Evolutionary conservation across 2,888 invertebrate species (phyloP).

Genomic region (Chrysotoxum bicinctum): DNA sequence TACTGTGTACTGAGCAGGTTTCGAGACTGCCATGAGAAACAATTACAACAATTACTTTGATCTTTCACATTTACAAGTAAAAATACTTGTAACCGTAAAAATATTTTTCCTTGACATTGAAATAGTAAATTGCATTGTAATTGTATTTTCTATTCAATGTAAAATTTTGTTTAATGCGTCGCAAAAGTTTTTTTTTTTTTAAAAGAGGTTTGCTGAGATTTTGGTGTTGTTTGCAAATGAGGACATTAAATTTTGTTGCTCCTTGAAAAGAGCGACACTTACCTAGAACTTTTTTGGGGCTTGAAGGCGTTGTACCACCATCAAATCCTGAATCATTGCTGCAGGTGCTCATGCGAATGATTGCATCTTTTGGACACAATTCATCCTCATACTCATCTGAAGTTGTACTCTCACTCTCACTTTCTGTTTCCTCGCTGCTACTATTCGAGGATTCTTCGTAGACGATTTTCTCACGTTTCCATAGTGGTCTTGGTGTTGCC

Average conservation of each 20-base stretch:
- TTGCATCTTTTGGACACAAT: constrained; percentile 74
- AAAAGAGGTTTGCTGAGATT: neutral
- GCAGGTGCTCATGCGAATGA: constrained; percentile 86
- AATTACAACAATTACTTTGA: constrained; percentile 32
- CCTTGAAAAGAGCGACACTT: constrained; percentile 74
- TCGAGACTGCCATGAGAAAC: neutral
- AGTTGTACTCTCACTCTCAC: constrained; percentile 80
- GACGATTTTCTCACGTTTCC: constrained; percentile 83
- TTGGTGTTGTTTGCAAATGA: constrained; percentile 50
- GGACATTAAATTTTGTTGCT: constrained; percentile 4
- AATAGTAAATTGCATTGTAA: constrained; percentile 19
- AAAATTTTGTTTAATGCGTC: constrained; percentile 27
- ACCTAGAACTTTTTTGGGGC: constrained; percentile 85
- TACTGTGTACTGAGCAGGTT: neutral
- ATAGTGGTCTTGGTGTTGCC: constrained; percentile 85
- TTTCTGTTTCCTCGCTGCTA: constrained; percentile 81
- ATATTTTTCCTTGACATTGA: constrained; percentile 61
- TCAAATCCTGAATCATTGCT: constrained; percentile 94
- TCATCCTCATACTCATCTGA: constrained; percentile 78
- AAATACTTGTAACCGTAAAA: constrained; percentile 37
- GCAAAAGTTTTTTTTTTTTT: constrained; percentile 1
- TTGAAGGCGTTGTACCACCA: constrained; percentile 86
- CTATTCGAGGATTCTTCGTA: constrained; percentile 79
- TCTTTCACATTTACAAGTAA: constrained; percentile 38
- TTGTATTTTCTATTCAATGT: neutral